Conservation (phyloP, 2,888 invertebrate genomes). For the Synanthedon tipuliformis region DNA sequence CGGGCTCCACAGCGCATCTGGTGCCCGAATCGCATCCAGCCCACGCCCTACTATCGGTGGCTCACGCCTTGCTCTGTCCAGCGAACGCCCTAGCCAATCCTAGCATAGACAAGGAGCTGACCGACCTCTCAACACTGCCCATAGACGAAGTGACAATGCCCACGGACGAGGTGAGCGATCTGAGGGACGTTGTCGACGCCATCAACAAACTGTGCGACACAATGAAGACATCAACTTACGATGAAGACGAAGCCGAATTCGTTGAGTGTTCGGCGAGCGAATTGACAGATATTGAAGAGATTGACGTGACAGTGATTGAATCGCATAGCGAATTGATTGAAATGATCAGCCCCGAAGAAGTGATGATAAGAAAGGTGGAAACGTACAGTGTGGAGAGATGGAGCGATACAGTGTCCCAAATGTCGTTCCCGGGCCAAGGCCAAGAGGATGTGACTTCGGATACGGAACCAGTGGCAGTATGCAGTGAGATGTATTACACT, state of each 20-base stretch:
- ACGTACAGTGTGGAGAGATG: constrained; percentile 20
- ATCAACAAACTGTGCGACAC: constrained; percentile 61
- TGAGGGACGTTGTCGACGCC: constrained; percentile 61
- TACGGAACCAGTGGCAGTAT: constrained; percentile 20
- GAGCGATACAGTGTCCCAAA: constrained; percentile 14
- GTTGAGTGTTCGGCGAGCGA: neutral
- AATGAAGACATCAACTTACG: constrained; percentile 52
- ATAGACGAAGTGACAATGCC: constrained; percentile 38
- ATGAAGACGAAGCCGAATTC: constrained; percentile 13
- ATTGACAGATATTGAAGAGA: neutral
- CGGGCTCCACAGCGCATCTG: constrained; percentile 23
- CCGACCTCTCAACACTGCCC: constrained; percentile 22
- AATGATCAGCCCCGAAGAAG: constrained; percentile 29
- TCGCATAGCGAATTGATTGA: constrained; percentile 8
- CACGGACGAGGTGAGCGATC: constrained; percentile 45
- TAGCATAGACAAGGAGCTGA: neutral
- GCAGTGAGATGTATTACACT: constrained; percentile 55
- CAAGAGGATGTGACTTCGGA: constrained; percentile 18
- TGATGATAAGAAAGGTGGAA: constrained; percentile 24
- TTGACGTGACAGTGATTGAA: constrained; percentile 3
- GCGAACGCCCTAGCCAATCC: constrained; percentile 31
- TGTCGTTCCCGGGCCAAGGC: constrained; percentile 23
- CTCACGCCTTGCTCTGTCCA: constrained; percentile 46
- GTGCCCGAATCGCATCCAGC: constrained; percentile 38
- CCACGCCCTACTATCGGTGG: constrained; percentile 42